Conservation (phyloP, 2,888 invertebrate species). For the Chloroclysta siterata region DNA sequence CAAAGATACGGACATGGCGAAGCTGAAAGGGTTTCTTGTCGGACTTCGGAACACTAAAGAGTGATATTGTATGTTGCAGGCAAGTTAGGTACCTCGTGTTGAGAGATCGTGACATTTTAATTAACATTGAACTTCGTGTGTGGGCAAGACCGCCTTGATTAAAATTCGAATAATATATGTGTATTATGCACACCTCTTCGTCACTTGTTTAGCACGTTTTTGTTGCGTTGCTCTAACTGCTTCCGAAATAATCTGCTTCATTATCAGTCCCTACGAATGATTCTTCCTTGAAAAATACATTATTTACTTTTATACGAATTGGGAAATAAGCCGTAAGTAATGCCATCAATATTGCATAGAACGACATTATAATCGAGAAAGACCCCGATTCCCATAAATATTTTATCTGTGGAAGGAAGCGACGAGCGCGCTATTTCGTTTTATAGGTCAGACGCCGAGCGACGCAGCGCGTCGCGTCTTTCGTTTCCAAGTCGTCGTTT, state of each 20-base stretch:
- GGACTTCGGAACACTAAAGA: too few relatives aligned
- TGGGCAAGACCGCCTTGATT: background rate
- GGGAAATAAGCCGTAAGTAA: slow-evolving; percentile 63
- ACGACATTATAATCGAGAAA: slow-evolving; percentile 75
- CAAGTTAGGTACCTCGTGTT: slow-evolving; percentile 16
- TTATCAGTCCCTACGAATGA: slow-evolving; percentile 54
- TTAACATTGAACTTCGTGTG: slow-evolving; percentile 59
- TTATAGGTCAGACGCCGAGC: slow-evolving; percentile 70
- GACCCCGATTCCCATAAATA: slow-evolving; percentile 73
- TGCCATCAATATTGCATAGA: slow-evolving; percentile 59
- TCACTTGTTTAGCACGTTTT: too few relatives aligned
- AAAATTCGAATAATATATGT: background rate
- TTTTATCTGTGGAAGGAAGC: slow-evolving; percentile 60
- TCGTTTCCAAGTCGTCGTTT: slow-evolving; percentile 36
- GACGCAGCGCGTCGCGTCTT: slow-evolving; percentile 41
- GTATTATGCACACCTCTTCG: background rate
- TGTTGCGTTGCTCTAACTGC: slow-evolving; percentile 4
- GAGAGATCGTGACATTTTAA: slow-evolving; percentile 56
- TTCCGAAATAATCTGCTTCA: slow-evolving; percentile 44
- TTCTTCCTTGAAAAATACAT: slow-evolving; percentile 60
- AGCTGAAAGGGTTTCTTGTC: too few relatives aligned
- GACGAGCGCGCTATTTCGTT: slow-evolving; percentile 47
- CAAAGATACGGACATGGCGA: too few relatives aligned
- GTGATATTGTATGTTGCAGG: too few relatives aligned
- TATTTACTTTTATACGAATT: slow-evolving; percentile 67